Base-by-base conservation (phyloP, 2,797 vertebrate genomes). In the Diceros bicornis region DNA sequence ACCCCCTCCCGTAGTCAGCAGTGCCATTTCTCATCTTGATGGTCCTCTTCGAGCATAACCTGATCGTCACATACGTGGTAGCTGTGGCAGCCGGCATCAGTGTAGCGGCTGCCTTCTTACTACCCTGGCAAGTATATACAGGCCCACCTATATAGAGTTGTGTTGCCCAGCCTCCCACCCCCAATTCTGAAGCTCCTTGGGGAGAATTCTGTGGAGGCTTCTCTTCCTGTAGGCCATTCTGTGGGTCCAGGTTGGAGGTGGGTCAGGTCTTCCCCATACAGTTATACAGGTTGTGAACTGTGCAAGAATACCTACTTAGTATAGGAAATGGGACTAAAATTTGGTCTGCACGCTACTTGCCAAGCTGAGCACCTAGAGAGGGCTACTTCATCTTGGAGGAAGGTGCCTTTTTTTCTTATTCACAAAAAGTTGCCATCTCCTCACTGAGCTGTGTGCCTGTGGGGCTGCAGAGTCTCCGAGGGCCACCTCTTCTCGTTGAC, bases 21-120 rank as follows among this genome's bases (percentile, higher is more conserved):
- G 98, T 99, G 74, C 99, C 99, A 44, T 99, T 99, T 98, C 98
- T 99, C 98, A 99, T 99, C 97, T 7, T 99, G 96, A 99, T 99
- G 97, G 99, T 99, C 34, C 97, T 99, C 50, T 6, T 99, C 71
- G 98, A 99, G 97, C 99, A 99, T 72, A 99, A 99, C 98, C 99
- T 99, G 32, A 93, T 99, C 0, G 55, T 99, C 97, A 99, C 99
- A 4, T 99, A 99, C n/a, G 2, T 99, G 0, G 99, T 99, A 87
- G 99, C 99, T 0, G 98, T 99, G 0, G 99, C 99, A 0, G 99
- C 99, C 0, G 99, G 99, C 1, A 98, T 99, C 57, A 99, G 99
- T 0, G 99, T 99, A 0, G 99, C 99, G 0, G 99, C 99, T 0
- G 99, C 99, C 27, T 99, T 99, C 98, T 99, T 99, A 37, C 98